Conservation (phyloP, 2,113 vertebrate genomes). For the Elanoides forficatus region DNA sequence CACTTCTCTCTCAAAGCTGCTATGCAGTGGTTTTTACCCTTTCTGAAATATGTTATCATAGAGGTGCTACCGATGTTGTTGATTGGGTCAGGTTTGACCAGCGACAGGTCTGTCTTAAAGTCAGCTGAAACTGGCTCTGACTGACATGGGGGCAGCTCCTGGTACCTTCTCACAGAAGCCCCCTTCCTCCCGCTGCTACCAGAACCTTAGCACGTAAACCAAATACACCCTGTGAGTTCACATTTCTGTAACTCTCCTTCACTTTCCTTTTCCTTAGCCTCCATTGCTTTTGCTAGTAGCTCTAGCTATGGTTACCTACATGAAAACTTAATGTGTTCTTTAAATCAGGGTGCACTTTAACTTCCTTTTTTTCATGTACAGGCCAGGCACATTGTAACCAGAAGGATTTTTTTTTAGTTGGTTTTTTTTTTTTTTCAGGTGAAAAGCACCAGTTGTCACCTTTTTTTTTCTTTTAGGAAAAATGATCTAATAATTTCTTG, state of each 20-base stretch:
- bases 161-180: neutral
- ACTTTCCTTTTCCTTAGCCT: neutral
- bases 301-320: neutral
- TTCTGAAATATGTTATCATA: neutral
- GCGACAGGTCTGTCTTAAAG: neutral
- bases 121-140: neutral
- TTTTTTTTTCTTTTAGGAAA: neutral
- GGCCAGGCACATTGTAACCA: neutral
- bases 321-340: neutral
- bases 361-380: neutral
- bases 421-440: neutral
- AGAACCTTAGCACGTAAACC: neutral
- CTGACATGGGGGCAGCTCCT: neutral
- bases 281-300: neutral
- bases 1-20: neutral
- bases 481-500: neutral
- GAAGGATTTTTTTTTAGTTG: neutral
- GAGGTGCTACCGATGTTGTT: neutral
- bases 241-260: neutral
- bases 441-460: accelerated
- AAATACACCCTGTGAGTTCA: neutral
- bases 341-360: neutral
- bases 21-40: neutral
- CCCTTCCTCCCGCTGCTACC: accelerated
- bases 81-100: neutral